A percentile compares a stretch with the other conserved stretches of the same genome.
Conservation (phyloP, 2,797 vertebrate species). For the Epinephelus malabaricus region DNA sequence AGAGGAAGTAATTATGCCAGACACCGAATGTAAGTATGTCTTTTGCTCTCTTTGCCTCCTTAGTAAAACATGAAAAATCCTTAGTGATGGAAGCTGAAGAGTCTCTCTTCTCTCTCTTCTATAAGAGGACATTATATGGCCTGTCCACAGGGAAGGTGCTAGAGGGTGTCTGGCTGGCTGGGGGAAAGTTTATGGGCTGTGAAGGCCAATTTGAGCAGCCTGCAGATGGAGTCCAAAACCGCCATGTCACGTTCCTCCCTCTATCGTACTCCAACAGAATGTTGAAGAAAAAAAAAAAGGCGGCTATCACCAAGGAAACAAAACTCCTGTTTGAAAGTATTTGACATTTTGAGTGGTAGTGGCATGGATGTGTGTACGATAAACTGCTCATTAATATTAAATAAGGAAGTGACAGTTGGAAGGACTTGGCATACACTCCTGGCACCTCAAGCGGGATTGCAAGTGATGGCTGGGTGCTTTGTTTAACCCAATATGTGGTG, state of each 20-base stretch:
- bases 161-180: conserved; percentile 63
- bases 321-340: conserved; percentile 40
- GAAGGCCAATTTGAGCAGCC: conserved; percentile 80
- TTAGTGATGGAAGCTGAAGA: conserved; percentile 41
- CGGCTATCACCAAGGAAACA: conserved; percentile 33
- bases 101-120: conserved; percentile 48
- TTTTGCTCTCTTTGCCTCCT: conserved; percentile 32
- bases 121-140: conserved; percentile 69
- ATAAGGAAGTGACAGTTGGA: conserved; percentile 83
- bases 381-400: conserved; percentile 83
- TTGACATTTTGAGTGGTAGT: conserved; percentile 39
- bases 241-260: conserved; percentile 54
- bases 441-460: conserved; percentile 67
- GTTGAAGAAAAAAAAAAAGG: conserved; percentile 13
- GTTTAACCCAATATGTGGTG: conserved; percentile 69
- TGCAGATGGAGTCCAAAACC: conserved; percentile 61
- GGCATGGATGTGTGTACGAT: conserved; percentile 60
- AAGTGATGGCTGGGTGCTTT: conserved; percentile 70
- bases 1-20: conserved; percentile 47
- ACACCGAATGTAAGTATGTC: conserved; percentile 38
- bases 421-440: conserved; percentile 73
- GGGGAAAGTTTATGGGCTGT: conserved; percentile 79
- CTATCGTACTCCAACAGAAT: conserved; percentile 40
- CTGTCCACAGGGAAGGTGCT: conserved; percentile 63
- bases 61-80: conserved; percentile 36